These are phyloP conservation scores for Anseranas semipalmata DNA, from an alignment of 2,113 vertebrate species.

Conservation along the genomic window DNA sequence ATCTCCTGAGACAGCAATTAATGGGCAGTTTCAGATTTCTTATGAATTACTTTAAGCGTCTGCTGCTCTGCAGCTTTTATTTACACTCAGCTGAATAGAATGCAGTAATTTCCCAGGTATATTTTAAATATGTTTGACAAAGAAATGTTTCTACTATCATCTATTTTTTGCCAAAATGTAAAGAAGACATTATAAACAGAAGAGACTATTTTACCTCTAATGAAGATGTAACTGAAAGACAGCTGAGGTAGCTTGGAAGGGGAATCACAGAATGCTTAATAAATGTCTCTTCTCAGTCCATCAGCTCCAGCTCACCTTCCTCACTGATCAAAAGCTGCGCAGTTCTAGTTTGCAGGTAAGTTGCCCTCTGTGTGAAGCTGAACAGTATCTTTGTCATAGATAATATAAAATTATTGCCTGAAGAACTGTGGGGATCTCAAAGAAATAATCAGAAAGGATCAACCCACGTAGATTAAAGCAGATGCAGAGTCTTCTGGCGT, in stretches of 20 bases:
- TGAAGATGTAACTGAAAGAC: not conserved
- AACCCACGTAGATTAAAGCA: conserved; percentile 31
- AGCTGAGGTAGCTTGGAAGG: not conserved
- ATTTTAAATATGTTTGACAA: not conserved
- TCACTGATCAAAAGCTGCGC: not conserved
- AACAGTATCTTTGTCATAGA: not conserved
- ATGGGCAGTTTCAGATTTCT: not conserved
- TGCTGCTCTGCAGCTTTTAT: not conserved
- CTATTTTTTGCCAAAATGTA: not conserved
- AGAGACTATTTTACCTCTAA: not conserved
- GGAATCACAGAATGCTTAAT: not conserved
- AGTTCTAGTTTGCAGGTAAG: conserved; percentile 6
- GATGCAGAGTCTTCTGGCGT: conserved; percentile 18
- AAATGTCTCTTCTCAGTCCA: not conserved
- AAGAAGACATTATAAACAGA: not conserved
- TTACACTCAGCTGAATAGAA: not conserved
- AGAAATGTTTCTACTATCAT: not conserved
- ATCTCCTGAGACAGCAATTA: conserved; percentile 16
- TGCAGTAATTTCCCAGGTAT: not conserved
- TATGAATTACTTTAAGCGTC: not conserved
- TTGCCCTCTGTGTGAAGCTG: not conserved
- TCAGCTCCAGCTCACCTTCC: not conserved
- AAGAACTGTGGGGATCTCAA: not conserved
- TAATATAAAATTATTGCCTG: not conserved
- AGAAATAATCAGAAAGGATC: conserved; percentile 20